Conservation (phyloP, 2,888 invertebrate species). For the Cecidostiba fungosa region DNA sequence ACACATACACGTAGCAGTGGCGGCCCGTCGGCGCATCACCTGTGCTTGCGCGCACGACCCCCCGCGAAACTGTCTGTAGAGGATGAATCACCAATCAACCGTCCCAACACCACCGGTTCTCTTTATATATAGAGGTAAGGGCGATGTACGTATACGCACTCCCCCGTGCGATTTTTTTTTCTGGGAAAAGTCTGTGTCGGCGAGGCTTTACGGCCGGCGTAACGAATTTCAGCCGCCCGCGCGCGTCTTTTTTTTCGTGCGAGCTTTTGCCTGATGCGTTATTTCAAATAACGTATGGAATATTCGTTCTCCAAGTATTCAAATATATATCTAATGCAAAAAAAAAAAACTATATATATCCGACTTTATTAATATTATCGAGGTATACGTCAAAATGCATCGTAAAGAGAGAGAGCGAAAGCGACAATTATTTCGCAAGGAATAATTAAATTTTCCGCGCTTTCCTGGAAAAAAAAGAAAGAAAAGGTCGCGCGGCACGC, state of each 20-base stretch:
- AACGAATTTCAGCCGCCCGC: neutral
- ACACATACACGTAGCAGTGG: neutral
- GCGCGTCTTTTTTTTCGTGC: too few relatives aligned
- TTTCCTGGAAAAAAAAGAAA: neutral
- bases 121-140: neutral
- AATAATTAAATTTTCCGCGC: constrained; percentile 50
- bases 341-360: constrained; percentile 17
- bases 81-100: constrained; percentile 76
- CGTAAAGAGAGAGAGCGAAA: neutral
- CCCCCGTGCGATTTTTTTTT: neutral
- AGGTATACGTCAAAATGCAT: neutral
- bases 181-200: neutral
- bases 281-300: too few relatives aligned
- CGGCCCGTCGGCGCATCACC: constrained; percentile 30
- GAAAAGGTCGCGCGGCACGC: constrained; percentile 7
- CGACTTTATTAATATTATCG: constrained; percentile 27
- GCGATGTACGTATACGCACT: neutral
- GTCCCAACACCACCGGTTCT: constrained; percentile 55
- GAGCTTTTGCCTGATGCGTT: too few relatives aligned
- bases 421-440: constrained; percentile 27
- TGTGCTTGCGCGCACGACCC: constrained; percentile 44
- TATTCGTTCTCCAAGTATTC: too few relatives aligned
- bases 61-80: constrained; percentile 49
- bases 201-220: neutral
- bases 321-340: neutral